Evolutionary conservation across 2,113 vertebrate species (phyloP).

Genomic region (Hemiprocne comata): DNA sequence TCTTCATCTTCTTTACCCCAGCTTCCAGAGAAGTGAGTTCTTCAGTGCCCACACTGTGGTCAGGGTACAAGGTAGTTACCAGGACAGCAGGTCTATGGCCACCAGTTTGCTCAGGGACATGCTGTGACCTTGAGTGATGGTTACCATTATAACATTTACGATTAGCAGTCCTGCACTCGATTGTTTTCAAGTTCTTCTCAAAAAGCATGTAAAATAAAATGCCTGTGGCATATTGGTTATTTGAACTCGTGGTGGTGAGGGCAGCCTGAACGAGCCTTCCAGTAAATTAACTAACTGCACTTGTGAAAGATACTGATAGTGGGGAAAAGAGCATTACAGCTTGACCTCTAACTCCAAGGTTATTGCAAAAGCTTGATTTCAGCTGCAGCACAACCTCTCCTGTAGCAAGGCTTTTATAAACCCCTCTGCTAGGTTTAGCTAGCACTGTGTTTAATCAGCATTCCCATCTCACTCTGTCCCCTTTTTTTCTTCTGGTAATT

Average conservation of each 20-base stretch:
- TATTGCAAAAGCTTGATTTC: background rate
- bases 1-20: background rate
- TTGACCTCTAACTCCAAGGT: conserved; percentile 11
- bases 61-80: background rate
- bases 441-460: background rate
- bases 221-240: background rate
- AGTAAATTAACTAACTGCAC: conserved; percentile 17
- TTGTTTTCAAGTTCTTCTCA: background rate
- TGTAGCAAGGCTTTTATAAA: background rate
- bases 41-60: background rate
- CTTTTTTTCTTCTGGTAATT: background rate
- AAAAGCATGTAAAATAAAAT: background rate
- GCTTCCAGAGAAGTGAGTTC: background rate
- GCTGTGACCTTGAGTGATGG: background rate
- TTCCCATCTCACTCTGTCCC: background rate
- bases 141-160: background rate
- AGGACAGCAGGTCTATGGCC: background rate
- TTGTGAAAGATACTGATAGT: conserved; percentile 12
- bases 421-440: background rate
- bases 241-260: background rate
- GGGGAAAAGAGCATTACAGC: background rate
- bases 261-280: background rate
- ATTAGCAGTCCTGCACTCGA: background rate
- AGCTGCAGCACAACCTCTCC: background rate
- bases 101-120: background rate